Base-by-base conservation (phyloP, 2,797 vertebrate species). In the Lithobates sylvaticus region DNA sequence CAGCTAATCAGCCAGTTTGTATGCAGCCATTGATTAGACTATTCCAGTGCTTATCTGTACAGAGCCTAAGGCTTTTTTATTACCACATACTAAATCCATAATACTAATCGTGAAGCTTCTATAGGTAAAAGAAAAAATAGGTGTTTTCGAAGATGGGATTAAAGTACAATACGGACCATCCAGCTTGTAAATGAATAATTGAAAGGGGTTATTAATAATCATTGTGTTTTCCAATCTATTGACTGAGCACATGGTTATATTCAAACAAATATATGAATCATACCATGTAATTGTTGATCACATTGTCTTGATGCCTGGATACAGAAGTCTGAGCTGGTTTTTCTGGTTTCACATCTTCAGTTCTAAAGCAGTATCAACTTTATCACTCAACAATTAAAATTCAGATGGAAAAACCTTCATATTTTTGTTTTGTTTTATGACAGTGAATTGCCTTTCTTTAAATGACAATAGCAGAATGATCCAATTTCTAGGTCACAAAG, bases 221-320 rank as follows among this genome's bases (percentile, higher is more conserved):
- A 76, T 21, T 32, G 5, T 61, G 54, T 61, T 61, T 23, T 61
- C 54, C 21, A 61, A 23, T 61, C 54, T 61, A 23, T 23, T 61
- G 54, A 9, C 32, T 84, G 44, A 84, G 32, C 72, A 76, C 29
- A 16, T 69, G 72, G 39, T 10, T 68, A 16, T 10, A 75, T 18
- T 54, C 58, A 74, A 85, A 44, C 82, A 84, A 42, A 64, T 65
- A 23, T 2, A 68, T 80, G 77, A 85, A 64, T 85, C 77, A 85
- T 21, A 78, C 50, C 70, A 70, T 54, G 10, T 72, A 47, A 2
- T 44, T 74, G 47, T 18, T 36, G 68, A 75, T 68, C 42, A 36
- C 23, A 76, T n/a, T 71, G 78, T 81, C 65, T 70, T 34, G 39
- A 39, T 67, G 72, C 32, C 47, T 32, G n/a, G 23, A 29, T 36